Base-by-base conservation (phyloP, 2,888 invertebrate genomes). In the Tuta absoluta region DNA sequence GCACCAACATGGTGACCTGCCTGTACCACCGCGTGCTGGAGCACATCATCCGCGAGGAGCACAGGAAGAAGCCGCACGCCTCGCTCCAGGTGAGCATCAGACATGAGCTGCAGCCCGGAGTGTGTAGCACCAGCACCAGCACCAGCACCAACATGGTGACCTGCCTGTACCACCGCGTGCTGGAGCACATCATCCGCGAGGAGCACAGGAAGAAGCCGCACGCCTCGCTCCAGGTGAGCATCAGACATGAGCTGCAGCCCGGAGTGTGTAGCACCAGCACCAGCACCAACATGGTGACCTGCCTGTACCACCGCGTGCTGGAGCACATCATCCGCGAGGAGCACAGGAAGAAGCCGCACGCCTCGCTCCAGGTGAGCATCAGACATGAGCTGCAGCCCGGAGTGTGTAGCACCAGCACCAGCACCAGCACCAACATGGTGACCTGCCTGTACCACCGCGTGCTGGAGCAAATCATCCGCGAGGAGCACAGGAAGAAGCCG, bases 321-420 rank as follows among this genome's bases (percentile, higher is more conserved):
- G 98, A 98, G 86, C 95, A 95, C 78, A 97, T 99, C 71, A 92
- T 98, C 66, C 89, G 93, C 60, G 95, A 95, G 65, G 99, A 99
- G 84, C 95, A 94, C 70, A 94, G 94, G 71, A 93, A 93, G 72
- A 95, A 94, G 76, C 94, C 94, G 8, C 93, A 94, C 72, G 92
- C 94, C 58, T 96, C 97, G 75, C 91, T 96, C 70, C 94, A 95
- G 75, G 96, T 97, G 86, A 70, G n/a, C 45, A n/a, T n/a, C n/a
- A n/a, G n/a, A n/a, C n/a, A n/a, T n/a, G n/a, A n/a, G n/a, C n/a
- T n/a, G n/a, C n/a, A n/a, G n/a, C n/a, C n/a, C n/a, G n/a, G n/a
- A n/a, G n/a, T n/a, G n/a, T n/a, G n/a, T n/a, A n/a, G n/a, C n/a
- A n/a, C n/a, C n/a, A n/a, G n/a, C n/a, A n/a, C n/a, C n/a, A n/a